Conservation (phyloP, 2,113 vertebrate species). For the Rhadina sibilatrix region DNA sequence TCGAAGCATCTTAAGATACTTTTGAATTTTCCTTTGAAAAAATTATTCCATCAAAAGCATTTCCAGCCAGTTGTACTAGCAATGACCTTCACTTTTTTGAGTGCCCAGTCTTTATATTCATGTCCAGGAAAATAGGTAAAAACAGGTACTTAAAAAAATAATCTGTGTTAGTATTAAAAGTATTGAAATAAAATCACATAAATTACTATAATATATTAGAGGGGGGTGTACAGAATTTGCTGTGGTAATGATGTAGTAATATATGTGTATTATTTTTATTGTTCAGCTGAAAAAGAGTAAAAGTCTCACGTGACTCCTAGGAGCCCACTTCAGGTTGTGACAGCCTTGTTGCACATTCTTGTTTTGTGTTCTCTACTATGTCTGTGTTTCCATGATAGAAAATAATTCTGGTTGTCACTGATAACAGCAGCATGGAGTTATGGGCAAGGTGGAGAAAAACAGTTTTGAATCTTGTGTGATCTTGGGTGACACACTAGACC, state of each 20-base stretch:
- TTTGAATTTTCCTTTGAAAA: conserved; percentile 1
- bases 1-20: neutral
- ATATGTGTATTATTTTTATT: neutral
- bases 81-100: neutral
- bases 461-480: conserved; percentile 18
- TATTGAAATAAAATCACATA: neutral
- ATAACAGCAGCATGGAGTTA: neutral
- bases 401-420: neutral
- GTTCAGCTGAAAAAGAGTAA: neutral
- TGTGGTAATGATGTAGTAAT: neutral
- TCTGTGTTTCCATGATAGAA: neutral
- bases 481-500: neutral
- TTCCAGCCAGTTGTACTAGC: neutral
- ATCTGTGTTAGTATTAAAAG: neutral
- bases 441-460: neutral
- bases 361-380: neutral
- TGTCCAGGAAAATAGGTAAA: neutral
- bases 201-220: neutral
- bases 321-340: neutral
- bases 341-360: neutral
- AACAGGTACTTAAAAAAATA: no score
- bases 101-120: fast-evolving
- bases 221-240: neutral
- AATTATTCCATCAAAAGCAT: neutral
- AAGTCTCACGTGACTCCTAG: neutral